Conservation (phyloP, 2,113 vertebrate species). For the Grallaria varia region DNA sequence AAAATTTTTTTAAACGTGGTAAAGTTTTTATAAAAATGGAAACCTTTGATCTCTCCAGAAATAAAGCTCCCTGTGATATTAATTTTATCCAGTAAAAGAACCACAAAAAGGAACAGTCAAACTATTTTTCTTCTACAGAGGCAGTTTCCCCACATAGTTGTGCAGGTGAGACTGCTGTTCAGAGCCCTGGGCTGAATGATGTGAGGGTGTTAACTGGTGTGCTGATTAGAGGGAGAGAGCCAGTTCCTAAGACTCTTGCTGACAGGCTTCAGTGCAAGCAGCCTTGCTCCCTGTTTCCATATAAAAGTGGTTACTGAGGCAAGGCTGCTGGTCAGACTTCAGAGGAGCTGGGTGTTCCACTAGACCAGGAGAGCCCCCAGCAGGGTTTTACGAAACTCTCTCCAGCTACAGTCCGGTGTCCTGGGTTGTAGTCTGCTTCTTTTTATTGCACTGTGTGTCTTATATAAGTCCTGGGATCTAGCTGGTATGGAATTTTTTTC, state of each 20-base stretch:
- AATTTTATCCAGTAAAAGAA: neutral
- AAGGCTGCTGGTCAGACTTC: neutral
- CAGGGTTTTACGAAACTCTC: neutral
- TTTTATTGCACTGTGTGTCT: neutral
- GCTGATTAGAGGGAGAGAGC: neutral
- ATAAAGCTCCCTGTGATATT: neutral
- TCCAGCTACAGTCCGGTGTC: neutral
- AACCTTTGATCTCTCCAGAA: neutral
- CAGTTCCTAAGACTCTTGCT: neutral
- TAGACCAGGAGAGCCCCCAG: neutral
- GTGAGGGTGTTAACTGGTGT: neutral
- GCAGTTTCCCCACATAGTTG: neutral
- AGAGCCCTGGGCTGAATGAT: neutral
- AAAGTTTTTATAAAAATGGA: neutral
- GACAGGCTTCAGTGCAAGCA: neutral
- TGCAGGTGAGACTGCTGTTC: neutral
- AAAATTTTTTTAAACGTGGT: accelerated
- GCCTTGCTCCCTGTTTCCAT: neutral
- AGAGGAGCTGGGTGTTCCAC: neutral
- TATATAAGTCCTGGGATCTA: neutral
- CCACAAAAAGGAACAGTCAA: neutral
- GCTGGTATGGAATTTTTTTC: neutral
- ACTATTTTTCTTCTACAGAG: accelerated
- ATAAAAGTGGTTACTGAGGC: neutral
- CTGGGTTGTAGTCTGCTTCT: neutral